These are phyloP conservation scores for Protodeltote pygarga DNA, from an alignment of 2,888 invertebrate species.

Conservation along the genomic window DNA sequence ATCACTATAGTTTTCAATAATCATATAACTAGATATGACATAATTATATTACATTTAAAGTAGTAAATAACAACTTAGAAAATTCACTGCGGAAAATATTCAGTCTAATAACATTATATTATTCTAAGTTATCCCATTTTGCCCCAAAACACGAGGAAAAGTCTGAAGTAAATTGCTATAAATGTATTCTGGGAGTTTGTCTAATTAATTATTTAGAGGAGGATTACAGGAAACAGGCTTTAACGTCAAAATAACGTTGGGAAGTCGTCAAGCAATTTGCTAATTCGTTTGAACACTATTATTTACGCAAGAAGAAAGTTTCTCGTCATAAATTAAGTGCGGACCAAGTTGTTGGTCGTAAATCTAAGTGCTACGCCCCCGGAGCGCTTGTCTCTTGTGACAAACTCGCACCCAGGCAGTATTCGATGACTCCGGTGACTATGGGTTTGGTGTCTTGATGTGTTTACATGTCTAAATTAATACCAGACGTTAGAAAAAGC, in stretches of 20 bases:
- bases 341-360: constrained; percentile 60
- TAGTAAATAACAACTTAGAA: neutral
- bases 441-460: constrained; percentile 15
- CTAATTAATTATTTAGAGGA: constrained; percentile 10
- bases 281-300: constrained; percentile 61
- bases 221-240: constrained; percentile 13
- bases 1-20: too few species aligned
- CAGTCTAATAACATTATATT: neutral
- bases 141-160: neutral
- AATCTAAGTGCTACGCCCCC: constrained; percentile 55
- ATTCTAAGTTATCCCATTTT: neutral
- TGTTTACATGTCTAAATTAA: too few species aligned
- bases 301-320: constrained; percentile 66
- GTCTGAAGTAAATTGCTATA: neutral
- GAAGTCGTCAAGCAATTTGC: constrained; percentile 45
- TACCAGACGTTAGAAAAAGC: too few species aligned
- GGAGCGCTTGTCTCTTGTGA: constrained; percentile 55
- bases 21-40: too few species aligned
- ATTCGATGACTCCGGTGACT: constrained; percentile 52
- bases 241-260: constrained; percentile 22
- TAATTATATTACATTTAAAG: neutral
- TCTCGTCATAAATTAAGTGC: constrained; percentile 66
- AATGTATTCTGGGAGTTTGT: neutral
- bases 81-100: neutral
- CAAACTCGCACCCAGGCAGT: constrained; percentile 51